These are phyloP conservation scores for Gasteruption jaculator DNA, from an alignment of 2,888 invertebrate species.

Conservation along the genomic window DNA sequence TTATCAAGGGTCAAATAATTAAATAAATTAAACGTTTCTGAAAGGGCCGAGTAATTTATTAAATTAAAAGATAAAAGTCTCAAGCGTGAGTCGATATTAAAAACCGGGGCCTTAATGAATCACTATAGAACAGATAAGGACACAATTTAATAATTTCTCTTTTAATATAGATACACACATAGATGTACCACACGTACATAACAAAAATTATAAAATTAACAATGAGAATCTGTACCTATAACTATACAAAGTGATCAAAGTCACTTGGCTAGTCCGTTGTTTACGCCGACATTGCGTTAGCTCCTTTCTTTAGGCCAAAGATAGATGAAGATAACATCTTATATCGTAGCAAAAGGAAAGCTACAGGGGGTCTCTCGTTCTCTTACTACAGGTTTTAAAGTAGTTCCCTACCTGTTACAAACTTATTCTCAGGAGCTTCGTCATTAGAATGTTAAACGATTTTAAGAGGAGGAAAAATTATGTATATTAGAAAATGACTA, in stretches of 20 bases:
- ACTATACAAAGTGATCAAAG: conserved; percentile 13
- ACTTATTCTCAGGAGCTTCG: conserved; percentile 25
- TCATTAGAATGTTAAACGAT: conserved; percentile 37
- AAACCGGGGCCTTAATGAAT: no score
- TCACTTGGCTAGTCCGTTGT: conserved; percentile 19
- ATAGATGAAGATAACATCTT: conserved; percentile 37
- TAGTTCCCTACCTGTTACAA: conserved; percentile 30
- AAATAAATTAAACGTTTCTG: no score
- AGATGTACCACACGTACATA: no score
- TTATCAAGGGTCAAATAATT: no score
- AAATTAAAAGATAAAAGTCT: no score
- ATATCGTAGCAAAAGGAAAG: conserved; percentile 29
- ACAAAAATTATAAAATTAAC: no score
- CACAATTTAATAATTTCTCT: no score
- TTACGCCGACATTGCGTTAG: conserved; percentile 23
- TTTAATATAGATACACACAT: no score
- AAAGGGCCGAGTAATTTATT: no score
- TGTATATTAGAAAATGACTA: no score
- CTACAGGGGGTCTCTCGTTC: conserved; percentile 33
- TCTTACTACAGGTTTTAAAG: conserved; percentile 28
- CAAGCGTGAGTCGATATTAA: no score
- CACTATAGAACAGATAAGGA: no score
- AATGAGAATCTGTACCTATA: conserved; percentile 20
- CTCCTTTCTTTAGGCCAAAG: conserved; percentile 23
- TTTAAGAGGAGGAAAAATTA: conserved; percentile 22